Evolutionary conservation across 2,113 vertebrate genomes (phyloP), one percentile per base, ranked within the genome.

Genomic region (Melanotaenia duboulayi): DNA sequence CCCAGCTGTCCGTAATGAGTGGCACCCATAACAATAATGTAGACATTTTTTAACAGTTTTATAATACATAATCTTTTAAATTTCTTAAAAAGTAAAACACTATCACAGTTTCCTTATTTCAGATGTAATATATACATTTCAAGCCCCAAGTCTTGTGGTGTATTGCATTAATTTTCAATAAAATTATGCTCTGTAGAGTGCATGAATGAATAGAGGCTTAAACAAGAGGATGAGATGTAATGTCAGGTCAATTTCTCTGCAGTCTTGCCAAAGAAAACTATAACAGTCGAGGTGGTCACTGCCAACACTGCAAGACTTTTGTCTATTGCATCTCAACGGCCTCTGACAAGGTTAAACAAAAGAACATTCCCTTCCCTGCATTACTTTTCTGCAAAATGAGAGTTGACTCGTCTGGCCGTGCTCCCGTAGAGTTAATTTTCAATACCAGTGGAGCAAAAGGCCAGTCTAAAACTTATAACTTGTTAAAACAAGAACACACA

Each of bases 331-430:
- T 83, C 58, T 78, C 65, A 74, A 71, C 83, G 81, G 85, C 77
- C 80, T 80, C 56, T 87, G 90, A 92, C 91, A 89, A 93, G 90
- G 83, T 91, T 92, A 90, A 91, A 91, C 77, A 81, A 76, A 83
- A 91, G 87, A 84, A 88, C 83, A 84, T 67, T 76, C 73, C 62
- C 73, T 70, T 35, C 52, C 72, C 23, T 80, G 75, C 69, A 81
- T 84, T 81, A 69, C 86, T 66, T 76, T 65, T 89, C 78, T 84
- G 81, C 76, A 73, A 78, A 92, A 87, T 85, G 73, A 84, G 84
- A 84, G 74, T 61, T 82, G 84, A 83, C 72, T 79, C 63, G 65
- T 22, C 62, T 75, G 79, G 69, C 79, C 37, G 1, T 55, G 66
- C 65, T 62, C 79, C 48, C 75, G 61, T 75, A 80, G 78, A 82